Evolutionary conservation across 1,140 invertebrate species (phyloP), one percentile per base, ranked within the genome.

Genomic region (Tetramorium alpestre): DNA sequence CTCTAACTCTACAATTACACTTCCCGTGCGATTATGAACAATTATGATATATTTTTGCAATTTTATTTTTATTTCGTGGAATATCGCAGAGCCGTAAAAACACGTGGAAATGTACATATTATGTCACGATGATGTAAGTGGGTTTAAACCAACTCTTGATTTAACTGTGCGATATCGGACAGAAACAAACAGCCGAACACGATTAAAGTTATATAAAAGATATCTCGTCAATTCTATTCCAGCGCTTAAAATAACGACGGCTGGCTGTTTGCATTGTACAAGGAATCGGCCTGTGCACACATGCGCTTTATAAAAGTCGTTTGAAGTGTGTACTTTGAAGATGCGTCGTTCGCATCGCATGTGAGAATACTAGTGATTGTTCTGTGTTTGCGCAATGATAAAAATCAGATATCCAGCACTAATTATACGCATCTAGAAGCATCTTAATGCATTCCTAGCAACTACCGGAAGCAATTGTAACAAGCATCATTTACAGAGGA

Each of bases 381-480:
- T 80, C 22, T 82, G 18, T 58, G 51, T 72, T 82, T 82, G 22
- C 78, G 67, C 51, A 72, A 58, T 47, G 51, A 82, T 81, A 81
- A 81, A 58, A 67, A 67, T 72, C 78, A 72, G 78, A 60, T 81
- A 81, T 54, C 49, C 28, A 69, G 47, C 44, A 47, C 3, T 70
- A 70, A 81, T 82, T 82, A 82, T 54, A 81, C 22, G 38, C 10
- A 56, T 56, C 78, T 67, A n/a, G 22, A 13, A 47, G 65, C 38
- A 58, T 41, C 25, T 72, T 82, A 72, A 82, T 72, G 7, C 11
- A 58, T 72, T 72, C 25, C n/a, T 58, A 58, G n/a, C 47, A 38
- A 33, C 41, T 58, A 60, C 51, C 65, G 65, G 65, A 72, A 82
- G 16, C 13, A 54, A 56, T 38, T 47, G 5, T 72, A 38, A 22